Conservation (phyloP, 2,888 invertebrate species). For the Tinea semifulvella region DNA sequence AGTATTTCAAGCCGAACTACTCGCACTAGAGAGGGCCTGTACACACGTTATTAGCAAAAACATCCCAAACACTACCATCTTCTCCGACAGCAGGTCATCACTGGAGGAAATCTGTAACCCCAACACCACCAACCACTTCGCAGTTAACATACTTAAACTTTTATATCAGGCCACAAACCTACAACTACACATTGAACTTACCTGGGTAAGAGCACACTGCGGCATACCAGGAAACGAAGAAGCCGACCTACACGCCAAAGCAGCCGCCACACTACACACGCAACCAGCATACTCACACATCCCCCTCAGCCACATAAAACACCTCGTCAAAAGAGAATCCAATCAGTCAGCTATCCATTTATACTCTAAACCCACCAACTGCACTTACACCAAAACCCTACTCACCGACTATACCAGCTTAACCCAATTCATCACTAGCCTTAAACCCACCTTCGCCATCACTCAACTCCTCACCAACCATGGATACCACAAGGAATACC, state of each 20-base stretch:
- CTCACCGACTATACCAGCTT: neutral
- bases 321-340: neutral
- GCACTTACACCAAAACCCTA: conserved; percentile 10
- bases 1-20: conserved; percentile 18
- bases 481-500: conserved; percentile 16
- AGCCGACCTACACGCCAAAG: conserved; percentile 16
- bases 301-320: conserved; percentile 16
- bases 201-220: conserved; percentile 14
- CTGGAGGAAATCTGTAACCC: conserved; percentile 10
- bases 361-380: neutral
- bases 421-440: neutral
- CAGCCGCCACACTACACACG: conserved; percentile 14
- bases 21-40: conserved; percentile 11
- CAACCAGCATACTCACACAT: conserved; percentile 4
- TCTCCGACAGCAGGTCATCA: conserved; percentile 15
- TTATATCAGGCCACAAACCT: neutral
- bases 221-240: conserved; percentile 16
- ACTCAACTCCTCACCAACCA: conserved; percentile 17
- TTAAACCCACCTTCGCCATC: conserved; percentile 11
- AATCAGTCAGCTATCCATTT: neutral
- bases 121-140: conserved; percentile 3
- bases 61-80: neutral
- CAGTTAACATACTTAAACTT: neutral
- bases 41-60: neutral
- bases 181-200: neutral